Percentiles rank a stretch among this genome's conserved stretches.
Evolutionary conservation across 2,797 vertebrate species (phyloP).

Genomic region (Capromys pilorides): DNA sequence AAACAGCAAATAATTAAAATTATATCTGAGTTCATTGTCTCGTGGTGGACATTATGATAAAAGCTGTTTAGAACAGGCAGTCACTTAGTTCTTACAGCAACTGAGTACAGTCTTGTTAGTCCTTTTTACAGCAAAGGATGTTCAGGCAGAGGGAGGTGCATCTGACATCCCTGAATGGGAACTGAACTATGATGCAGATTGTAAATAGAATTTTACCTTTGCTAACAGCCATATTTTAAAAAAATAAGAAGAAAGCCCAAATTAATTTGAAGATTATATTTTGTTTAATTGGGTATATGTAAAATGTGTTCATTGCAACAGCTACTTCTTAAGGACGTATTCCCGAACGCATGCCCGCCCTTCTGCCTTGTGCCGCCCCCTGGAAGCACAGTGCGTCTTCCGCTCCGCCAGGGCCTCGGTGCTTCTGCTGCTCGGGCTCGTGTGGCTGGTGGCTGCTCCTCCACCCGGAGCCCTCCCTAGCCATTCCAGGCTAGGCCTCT

Average conservation of each 20-base stretch:
- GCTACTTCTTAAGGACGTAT: neutral
- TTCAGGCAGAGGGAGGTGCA: neutral
- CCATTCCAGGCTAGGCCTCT: neutral
- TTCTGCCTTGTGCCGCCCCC: neutral
- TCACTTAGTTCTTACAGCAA: neutral
- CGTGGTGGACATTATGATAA: neutral
- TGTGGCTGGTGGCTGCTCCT: neutral
- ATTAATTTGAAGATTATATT: conserved; percentile 34
- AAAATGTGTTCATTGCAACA: conserved; percentile 7
- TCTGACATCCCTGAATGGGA: neutral
- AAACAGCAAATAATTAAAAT: neutral
- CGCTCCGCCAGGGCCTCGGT: neutral
- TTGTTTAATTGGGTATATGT: neutral
- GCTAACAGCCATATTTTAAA: conserved; percentile 7
- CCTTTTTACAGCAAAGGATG: conserved; percentile 1
- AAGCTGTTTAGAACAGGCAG: neutral
- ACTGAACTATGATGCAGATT: conserved; percentile 26
- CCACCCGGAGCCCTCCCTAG: neutral
- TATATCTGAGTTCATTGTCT: neutral
- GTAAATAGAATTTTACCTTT: conserved; percentile 21
- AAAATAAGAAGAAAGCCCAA: conserved; percentile 23
- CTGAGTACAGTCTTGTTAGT: neutral
- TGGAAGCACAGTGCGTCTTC: neutral
- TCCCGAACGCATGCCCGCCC: neutral
- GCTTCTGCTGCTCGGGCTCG: neutral